Conservation (phyloP, 2,113 vertebrate species). For the Rattus rattus region DNA sequence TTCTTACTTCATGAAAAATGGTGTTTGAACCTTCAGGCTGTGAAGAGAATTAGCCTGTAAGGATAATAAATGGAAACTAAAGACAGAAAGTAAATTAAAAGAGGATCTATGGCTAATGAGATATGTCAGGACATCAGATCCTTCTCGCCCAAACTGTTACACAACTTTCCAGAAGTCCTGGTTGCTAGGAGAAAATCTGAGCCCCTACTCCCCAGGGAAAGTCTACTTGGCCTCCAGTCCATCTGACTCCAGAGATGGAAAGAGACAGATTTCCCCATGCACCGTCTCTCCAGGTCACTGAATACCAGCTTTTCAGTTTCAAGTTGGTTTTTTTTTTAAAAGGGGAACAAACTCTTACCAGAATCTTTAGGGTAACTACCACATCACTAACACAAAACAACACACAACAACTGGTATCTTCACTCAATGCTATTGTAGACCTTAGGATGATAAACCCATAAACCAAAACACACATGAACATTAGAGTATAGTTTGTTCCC, state of each 20-base stretch:
- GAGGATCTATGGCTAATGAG: slow-evolving; percentile 25
- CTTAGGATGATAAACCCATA: neutral
- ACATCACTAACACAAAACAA: neutral
- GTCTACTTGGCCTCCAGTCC: neutral
- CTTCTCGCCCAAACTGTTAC: neutral
- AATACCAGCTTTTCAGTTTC: neutral
- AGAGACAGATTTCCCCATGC: neutral
- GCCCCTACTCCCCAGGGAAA: neutral
- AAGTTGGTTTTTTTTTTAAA: neutral
- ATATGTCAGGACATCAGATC: neutral
- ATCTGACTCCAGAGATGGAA: neutral
- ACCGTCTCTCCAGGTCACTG: neutral
- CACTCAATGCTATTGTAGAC: neutral
- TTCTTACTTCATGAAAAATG: slow-evolving; percentile 52
- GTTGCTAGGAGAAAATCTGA: neutral
- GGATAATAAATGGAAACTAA: slow-evolving; percentile 25
- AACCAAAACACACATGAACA: neutral
- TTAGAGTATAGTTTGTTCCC: neutral
- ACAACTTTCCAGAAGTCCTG: neutral
- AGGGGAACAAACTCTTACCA: neutral
- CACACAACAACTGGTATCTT: neutral
- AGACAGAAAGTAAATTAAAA: slow-evolving; percentile 52
- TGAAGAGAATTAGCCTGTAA: slow-evolving; percentile 29
- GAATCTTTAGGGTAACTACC: neutral
- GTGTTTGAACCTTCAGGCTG: slow-evolving; percentile 10